These are phyloP conservation scores for Trissonchulus sp. DNA, from an alignment of 2,888 invertebrate species.

Conservation along the genomic window DNA sequence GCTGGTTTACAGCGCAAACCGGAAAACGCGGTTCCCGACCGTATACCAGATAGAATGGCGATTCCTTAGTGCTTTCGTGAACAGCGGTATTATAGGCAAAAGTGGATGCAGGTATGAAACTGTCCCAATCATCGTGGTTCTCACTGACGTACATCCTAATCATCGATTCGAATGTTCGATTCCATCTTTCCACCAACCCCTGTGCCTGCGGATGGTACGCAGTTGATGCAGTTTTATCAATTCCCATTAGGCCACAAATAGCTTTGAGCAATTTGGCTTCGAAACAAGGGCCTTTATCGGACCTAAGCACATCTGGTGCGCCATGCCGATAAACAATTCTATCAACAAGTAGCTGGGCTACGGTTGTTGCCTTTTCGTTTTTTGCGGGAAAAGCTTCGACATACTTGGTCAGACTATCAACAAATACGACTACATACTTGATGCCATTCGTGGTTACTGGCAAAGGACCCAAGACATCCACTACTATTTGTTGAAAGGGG, in stretches of 20 bases:
- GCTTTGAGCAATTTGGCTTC: background rate
- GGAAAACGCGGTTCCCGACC: conserved; percentile 28
- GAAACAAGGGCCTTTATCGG: background rate
- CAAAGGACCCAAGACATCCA: conserved; percentile 38
- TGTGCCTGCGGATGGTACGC: conserved; percentile 31
- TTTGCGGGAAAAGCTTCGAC: background rate
- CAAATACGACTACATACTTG: conserved; percentile 37
- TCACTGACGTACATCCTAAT: conserved; percentile 23
- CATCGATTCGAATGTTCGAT: conserved; percentile 33
- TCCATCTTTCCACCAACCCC: conserved; percentile 35
- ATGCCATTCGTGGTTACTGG: conserved; percentile 31
- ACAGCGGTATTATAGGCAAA: conserved; percentile 32
- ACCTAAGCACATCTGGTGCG: background rate
- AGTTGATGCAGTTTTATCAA: conserved; percentile 1
- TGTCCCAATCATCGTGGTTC: conserved; percentile 33
- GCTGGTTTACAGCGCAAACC: background rate
- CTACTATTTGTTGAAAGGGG: conserved; percentile 38
- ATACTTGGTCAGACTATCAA: conserved; percentile 17
- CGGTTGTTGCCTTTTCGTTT: background rate
- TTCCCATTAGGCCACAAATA: background rate
- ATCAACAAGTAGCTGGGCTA: conserved; percentile 24
- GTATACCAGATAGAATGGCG: conserved; percentile 28
- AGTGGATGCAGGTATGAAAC: conserved; percentile 28
- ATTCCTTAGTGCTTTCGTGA: conserved; percentile 28
- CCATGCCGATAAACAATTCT: background rate